phyloP scores from a whole-genome alignment of 2,113 vertebrate species.

The Chiloscyllium plagiosum region DNA sequence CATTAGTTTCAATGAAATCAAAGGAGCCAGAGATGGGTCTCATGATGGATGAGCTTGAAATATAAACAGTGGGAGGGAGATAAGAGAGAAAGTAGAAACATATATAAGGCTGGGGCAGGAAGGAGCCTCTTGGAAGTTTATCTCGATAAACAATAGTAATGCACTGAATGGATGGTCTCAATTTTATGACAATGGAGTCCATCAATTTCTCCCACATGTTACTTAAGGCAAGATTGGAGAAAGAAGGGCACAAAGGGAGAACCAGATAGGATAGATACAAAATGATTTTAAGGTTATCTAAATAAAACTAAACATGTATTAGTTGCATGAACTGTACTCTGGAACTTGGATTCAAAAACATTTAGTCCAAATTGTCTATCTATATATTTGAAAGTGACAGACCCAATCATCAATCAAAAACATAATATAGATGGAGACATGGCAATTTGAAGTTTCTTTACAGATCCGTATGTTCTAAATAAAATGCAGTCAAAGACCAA shows the following conservation, averaged over 20 bases:
- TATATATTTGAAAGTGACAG: background rate
- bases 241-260: background rate
- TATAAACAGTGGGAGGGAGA: background rate
- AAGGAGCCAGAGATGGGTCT: background rate
- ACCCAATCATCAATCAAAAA: background rate
- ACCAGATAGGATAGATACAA: background rate
- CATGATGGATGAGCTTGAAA: background rate
- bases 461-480: background rate
- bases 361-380: background rate
- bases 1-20: background rate
- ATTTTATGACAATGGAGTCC: background rate
- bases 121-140: background rate
- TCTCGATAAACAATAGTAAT: background rate
- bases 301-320: background rate
- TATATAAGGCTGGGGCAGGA: background rate
- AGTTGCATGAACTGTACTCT: background rate
- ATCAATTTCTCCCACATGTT: background rate
- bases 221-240: background rate
- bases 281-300: background rate
- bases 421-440: background rate
- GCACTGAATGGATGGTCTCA: background rate
- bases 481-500: background rate
- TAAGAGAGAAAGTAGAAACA: background rate
- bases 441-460: background rate
- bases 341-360: background rate